Evolutionary conservation across 2,888 invertebrate species (phyloP).

Genomic region (Phytoseiulus persimilis): DNA sequence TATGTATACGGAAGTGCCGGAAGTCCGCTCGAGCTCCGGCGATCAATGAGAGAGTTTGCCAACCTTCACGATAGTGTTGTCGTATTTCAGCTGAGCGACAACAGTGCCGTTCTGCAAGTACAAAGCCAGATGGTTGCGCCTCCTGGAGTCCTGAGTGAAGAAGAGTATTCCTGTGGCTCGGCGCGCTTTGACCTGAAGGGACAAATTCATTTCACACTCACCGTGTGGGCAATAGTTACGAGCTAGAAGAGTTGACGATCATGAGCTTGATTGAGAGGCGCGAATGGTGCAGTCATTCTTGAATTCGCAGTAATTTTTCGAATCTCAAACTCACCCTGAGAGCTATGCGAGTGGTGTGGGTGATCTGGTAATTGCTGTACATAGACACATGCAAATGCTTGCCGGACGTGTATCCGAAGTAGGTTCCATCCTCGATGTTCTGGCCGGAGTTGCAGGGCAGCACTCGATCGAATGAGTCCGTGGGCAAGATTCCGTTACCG

Average conservation of each 20-base stretch:
- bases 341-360: not conserved
- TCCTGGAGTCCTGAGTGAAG: not conserved
- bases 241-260: too few species aligned
- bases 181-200: constrained; percentile 9
- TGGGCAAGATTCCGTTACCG: not conserved
- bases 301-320: too few species aligned
- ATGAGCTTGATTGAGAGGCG: too few species aligned
- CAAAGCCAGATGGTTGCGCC: constrained; percentile 6
- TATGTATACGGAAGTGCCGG: too few species aligned
- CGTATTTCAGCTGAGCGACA: not conserved
- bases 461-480: constrained; percentile 18
- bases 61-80: not conserved
- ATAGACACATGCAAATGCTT: not conserved
- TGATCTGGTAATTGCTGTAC: not conserved
- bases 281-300: too few species aligned
- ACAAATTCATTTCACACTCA: too few species aligned
- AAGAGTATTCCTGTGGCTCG: not conserved
- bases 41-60: too few species aligned
- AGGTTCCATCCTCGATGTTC: constrained; percentile 20
- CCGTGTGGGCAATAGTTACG: too few species aligned
- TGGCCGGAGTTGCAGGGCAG: constrained; percentile 21
- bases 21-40: too few species aligned
- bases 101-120: constrained; percentile 6
- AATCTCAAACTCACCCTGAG: not conserved
- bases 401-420: constrained; percentile 14